Percentiles rank a stretch among this genome's conserved stretches.
Evolutionary conservation across 2,888 invertebrate genomes (phyloP).

Genomic region (Cephalotes varians): DNA sequence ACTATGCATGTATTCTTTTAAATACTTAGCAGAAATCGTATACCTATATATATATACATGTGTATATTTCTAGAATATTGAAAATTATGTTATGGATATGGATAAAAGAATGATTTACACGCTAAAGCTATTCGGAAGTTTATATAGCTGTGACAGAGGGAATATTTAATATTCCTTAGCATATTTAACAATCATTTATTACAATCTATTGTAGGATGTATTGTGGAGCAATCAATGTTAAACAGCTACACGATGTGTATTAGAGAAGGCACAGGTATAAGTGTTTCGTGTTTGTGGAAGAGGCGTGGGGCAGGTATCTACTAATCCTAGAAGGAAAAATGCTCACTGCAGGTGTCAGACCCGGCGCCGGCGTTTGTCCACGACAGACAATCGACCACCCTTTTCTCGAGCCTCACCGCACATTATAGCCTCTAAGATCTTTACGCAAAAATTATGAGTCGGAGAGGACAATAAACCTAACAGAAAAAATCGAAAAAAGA

Average conservation of each 20-base stretch:
- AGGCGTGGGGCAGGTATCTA: slow-evolving; percentile 54
- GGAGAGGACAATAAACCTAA: slow-evolving; percentile 71
- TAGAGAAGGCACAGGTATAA: neutral
- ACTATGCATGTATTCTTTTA: neutral
- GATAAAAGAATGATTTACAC: neutral
- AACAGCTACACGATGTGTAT: slow-evolving; percentile 11
- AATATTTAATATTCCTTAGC: slow-evolving; percentile 11
- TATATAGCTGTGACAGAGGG: slow-evolving; percentile 31
- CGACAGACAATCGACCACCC: slow-evolving; percentile 60
- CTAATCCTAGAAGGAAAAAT: slow-evolving; percentile 58
- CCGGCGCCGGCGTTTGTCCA: slow-evolving; percentile 78
- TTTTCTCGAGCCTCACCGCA: slow-evolving; percentile 66
- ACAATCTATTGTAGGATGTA: slow-evolving; percentile 29
- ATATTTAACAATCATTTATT: slow-evolving; percentile 56
- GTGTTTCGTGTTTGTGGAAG: slow-evolving; percentile 51
- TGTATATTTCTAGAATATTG: too few relatives aligned
- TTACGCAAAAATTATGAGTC: slow-evolving; percentile 79
- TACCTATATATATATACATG: neutral
- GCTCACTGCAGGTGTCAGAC: slow-evolving; percentile 76
- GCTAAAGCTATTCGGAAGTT: slow-evolving; percentile 11
- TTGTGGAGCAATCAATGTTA: slow-evolving; percentile 7
- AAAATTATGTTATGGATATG: slow-evolving; percentile 17
- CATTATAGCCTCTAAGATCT: slow-evolving; percentile 58
- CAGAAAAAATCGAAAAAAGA: slow-evolving; percentile 59
- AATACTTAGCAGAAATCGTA: neutral